These are phyloP conservation scores for Lasioglossum lativentre DNA, from an alignment of 2,888 invertebrate species.

Conservation along the genomic window DNA sequence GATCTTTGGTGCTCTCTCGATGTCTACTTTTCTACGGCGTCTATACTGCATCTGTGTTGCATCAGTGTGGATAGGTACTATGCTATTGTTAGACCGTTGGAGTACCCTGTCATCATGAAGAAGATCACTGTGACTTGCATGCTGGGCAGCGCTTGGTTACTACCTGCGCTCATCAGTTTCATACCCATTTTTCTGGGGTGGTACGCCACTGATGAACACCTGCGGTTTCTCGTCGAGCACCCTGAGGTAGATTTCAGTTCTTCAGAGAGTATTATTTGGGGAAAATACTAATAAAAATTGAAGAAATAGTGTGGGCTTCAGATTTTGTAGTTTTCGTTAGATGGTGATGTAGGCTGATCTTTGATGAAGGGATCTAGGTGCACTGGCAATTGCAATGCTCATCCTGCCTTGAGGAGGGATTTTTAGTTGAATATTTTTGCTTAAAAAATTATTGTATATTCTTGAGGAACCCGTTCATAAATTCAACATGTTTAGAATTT, in stretches of 20 bases:
- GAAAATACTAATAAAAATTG: not conserved
- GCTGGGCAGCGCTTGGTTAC: conserved; percentile 86
- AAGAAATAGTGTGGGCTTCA: not conserved
- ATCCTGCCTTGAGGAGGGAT: no score
- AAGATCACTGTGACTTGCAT: conserved; percentile 88
- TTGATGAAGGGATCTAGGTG: not conserved
- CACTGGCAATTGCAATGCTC: no score
- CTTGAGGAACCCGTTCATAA: no score
- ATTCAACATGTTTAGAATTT: no score
- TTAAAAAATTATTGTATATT: no score
- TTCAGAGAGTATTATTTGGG: not conserved
- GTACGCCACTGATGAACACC: conserved; percentile 89
- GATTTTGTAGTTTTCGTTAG: not conserved
- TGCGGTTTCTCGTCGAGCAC: conserved; percentile 86
- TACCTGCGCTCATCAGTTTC: conserved; percentile 88
- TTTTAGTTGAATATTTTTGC: no score
- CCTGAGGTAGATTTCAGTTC: conserved; percentile 86
- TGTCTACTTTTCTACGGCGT: conserved; percentile 96
- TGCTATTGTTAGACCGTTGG: conserved; percentile 95
- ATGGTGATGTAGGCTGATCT: not conserved
- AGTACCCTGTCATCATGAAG: conserved; percentile 97
- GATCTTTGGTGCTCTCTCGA: conserved; percentile 97
- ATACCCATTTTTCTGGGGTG: conserved; percentile 88
- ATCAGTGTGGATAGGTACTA: conserved; percentile 97
- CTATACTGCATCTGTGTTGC: conserved; percentile 96